These are phyloP conservation scores for Cephus runcator DNA, from an alignment of 2,888 invertebrate genomes.

Conservation along the genomic window DNA sequence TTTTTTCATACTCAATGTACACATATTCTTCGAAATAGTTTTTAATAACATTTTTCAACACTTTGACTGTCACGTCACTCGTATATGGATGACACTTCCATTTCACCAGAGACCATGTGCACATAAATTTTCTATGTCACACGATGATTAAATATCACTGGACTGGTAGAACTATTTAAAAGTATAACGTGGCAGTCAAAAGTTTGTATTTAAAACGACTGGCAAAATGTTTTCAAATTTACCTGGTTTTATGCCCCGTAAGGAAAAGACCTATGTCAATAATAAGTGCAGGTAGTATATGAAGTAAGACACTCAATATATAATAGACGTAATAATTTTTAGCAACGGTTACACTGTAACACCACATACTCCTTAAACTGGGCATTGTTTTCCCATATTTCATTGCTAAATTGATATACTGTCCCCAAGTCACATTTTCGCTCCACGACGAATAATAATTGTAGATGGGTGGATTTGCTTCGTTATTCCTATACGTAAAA, in stretches of 20 bases:
- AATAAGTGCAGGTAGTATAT: slow-evolving; percentile 73
- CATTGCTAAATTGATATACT: slow-evolving; percentile 61
- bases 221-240: slow-evolving; percentile 20
- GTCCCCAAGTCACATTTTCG: slow-evolving; percentile 71
- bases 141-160: too few relatives aligned
- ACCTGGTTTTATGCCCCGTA: slow-evolving; percentile 70
- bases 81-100: not conserved
- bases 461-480: slow-evolving; percentile 67
- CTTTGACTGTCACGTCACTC: not conserved
- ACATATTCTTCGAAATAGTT: too few relatives aligned
- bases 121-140: too few relatives aligned
- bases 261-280: slow-evolving; percentile 69
- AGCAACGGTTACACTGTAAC: slow-evolving; percentile 66
- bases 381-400: slow-evolving; percentile 54
- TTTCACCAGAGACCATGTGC: not conserved
- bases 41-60: too few relatives aligned
- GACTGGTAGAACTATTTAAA: too few relatives aligned
- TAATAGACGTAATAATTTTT: slow-evolving; percentile 58
- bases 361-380: slow-evolving; percentile 51
- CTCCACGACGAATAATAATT: slow-evolving; percentile 72
- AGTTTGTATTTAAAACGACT: too few relatives aligned
- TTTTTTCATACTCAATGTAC: too few relatives aligned
- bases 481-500: slow-evolving; percentile 34
- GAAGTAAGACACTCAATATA: slow-evolving; percentile 70
- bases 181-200: too few relatives aligned